Base-by-base conservation (phyloP, 2,797 vertebrate species). In the Platalea minor region DNA sequence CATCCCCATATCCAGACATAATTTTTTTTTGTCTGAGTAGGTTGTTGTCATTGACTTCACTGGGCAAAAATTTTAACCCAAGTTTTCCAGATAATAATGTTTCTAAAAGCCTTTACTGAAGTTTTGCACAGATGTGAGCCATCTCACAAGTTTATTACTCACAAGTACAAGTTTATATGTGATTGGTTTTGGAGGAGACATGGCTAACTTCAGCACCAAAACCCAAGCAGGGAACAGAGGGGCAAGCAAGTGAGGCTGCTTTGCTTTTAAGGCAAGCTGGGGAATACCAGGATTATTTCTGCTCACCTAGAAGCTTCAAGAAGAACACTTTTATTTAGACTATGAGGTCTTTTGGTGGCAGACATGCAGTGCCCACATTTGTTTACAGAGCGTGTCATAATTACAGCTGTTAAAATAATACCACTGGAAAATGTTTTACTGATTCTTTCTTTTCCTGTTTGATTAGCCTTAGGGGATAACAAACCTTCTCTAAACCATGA, bases 101-200 rank as follows among this genome's bases (percentile, higher is more conserved):
- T 95, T 86, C 87, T 77, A 80, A 87, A 56, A 70, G 93, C n/a
- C 63, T 80, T 94, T 67, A 59, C 43, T 81, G 48, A 80, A 68
- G n/a, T 12, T 16, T 45, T 70, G 46, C 46, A 51, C 50, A 45
- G 11, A n/a, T 33, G 7, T 69, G 60, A 97, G 60, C 68, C 64
- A 60, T 69, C 95, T 93, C 85, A 94, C 35, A 76, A 23, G 19
- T 77, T 50, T 60, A 21, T 69, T 63, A 74, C 9, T 77, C 26
- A 23, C 28, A 46, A 37, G 12, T 37, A 48, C 2, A 5, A 61
- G 43, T 24, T 72, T 19, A 21, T 21, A 5, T 33, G 9, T 60
- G 21, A 33, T 14, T 73, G 54, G 1, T 72, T 91, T 91, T 77
- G 80, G 63, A 88, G 56, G 57, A 91, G 37, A 41, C 21, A 6